phyloP scores from a whole-genome alignment of 2,113 vertebrate species.

The Capreolus pygargus region DNA sequence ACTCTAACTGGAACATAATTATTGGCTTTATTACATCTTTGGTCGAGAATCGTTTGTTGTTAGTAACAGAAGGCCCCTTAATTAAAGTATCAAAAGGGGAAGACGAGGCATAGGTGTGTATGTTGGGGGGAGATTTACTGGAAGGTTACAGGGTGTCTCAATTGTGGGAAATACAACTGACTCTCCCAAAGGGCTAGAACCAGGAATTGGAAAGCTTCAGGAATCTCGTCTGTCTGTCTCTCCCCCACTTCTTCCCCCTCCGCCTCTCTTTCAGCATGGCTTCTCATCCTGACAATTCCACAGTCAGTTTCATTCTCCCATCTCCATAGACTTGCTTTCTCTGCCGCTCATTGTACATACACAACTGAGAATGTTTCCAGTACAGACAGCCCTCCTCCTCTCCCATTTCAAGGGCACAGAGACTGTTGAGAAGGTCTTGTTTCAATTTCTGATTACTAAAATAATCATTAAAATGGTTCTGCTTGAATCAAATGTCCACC shows the following conservation, averaged over 20 bases:
- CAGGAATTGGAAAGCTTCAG: not conserved
- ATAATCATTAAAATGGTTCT: not conserved
- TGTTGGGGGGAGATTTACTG: not conserved
- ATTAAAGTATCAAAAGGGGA: not conserved
- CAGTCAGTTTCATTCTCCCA: not conserved
- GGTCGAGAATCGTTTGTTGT: not conserved
- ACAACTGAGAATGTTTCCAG: not conserved
- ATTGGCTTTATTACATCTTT: not conserved
- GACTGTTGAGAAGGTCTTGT: not conserved
- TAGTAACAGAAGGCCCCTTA: not conserved
- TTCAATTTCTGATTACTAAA: not conserved
- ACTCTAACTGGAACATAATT: not conserved
- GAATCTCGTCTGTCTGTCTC: not conserved
- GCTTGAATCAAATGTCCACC: not conserved
- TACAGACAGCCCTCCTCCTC: not conserved
- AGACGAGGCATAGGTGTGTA: not conserved
- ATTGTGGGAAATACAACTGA: not conserved
- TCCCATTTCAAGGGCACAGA: not conserved
- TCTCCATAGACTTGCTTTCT: not conserved
- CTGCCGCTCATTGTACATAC: not conserved
- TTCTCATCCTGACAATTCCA: not conserved
- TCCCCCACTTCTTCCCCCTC: fast-evolving
- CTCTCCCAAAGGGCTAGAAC: not conserved
- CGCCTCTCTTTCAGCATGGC: not conserved
- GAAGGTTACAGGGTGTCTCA: not conserved